Evolutionary conservation across 2,113 vertebrate genomes (phyloP).

Genomic region (Lophius piscatorius): DNA sequence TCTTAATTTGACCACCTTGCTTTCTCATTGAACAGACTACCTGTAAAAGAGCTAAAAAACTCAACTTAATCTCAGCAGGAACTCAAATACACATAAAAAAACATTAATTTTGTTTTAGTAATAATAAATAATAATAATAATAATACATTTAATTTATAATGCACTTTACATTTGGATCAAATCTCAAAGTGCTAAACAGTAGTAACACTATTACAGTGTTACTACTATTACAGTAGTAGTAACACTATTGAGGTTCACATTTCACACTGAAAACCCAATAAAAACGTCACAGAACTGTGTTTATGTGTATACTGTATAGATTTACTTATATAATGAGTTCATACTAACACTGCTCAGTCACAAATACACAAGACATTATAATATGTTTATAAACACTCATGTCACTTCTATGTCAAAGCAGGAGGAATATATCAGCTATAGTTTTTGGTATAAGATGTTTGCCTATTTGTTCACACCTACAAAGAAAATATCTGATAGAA

Average conservation of each 20-base stretch:
- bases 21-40: neutral
- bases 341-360: neutral
- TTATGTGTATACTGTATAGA: neutral
- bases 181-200: too few species aligned
- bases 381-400: neutral
- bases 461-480: neutral
- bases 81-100: neutral
- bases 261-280: neutral
- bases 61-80: neutral
- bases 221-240: too few species aligned
- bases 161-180: too few species aligned
- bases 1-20: neutral
- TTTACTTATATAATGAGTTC: neutral
- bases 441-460: neutral
- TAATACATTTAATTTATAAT: too few species aligned
- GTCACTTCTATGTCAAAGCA: neutral
- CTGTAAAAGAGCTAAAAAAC: neutral
- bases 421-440: neutral
- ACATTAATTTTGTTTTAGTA: constrained; percentile 8
- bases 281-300: neutral
- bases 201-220: too few species aligned
- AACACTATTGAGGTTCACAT: neutral
- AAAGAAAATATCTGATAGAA: neutral
- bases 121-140: neutral
- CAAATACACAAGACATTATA: neutral